A percentile compares a stretch with the other conserved stretches of the same genome.
Conservation (phyloP, 2,113 vertebrate genomes). For the Colistium nudipinnis region DNA sequence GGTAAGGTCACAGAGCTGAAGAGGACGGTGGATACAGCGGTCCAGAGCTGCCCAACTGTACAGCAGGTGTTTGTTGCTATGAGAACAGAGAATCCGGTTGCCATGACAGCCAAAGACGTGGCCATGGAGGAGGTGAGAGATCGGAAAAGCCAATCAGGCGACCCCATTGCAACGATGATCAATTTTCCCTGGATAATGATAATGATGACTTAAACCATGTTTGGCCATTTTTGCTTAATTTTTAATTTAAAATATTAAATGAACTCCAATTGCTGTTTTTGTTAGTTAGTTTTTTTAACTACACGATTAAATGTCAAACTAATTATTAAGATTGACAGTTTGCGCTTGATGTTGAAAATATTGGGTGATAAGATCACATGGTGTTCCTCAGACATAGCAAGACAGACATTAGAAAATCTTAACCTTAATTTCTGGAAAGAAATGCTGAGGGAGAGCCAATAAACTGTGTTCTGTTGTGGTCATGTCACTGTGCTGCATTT, state of each 20-base stretch:
- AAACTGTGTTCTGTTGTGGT: background rate
- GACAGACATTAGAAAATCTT: background rate
- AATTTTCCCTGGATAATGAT: background rate
- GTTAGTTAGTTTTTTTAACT: background rate
- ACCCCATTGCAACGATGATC: background rate
- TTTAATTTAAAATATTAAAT: background rate
- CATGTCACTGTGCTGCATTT: background rate
- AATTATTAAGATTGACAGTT: background rate
- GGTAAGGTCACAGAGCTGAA: conserved; percentile 68
- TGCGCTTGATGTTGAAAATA: background rate
- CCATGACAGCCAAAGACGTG: conserved; percentile 62
- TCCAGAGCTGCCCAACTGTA: conserved; percentile 62
- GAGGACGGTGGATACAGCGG: conserved; percentile 67
- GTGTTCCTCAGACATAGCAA: background rate
- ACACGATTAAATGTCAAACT: too few species aligned
- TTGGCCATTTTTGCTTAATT: background rate
- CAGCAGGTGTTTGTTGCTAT: conserved; percentile 69
- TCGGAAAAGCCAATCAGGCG: conserved; percentile 9
- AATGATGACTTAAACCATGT: background rate
- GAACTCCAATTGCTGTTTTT: background rate
- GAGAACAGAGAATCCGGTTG: conserved; percentile 67
- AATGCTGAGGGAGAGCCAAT: background rate
- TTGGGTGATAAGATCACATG: background rate
- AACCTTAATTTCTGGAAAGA: too few species aligned
- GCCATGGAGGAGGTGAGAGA: conserved; percentile 72